Evolutionary conservation across 2,113 vertebrate species (phyloP).

Genomic region (Irena cyanogastra): DNA sequence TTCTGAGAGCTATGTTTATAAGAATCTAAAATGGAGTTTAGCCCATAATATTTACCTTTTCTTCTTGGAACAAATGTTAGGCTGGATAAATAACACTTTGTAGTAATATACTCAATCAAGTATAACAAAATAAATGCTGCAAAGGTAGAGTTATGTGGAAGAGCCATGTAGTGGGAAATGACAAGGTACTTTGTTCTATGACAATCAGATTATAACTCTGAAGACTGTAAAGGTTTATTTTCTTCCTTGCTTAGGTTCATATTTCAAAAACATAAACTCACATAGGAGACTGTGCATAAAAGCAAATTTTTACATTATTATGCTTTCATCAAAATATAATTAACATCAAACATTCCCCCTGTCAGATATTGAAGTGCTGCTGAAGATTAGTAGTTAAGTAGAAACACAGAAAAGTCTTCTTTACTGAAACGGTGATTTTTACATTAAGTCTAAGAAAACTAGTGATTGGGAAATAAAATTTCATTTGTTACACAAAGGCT

Average conservation of each 20-base stretch:
- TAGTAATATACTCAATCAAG: not conserved
- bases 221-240: not conserved
- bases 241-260: not conserved
- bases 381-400: slow-evolving; percentile 25
- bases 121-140: not conserved
- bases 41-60: not conserved
- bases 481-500: not conserved
- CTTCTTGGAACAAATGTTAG: not conserved
- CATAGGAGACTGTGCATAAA: slow-evolving; percentile 27
- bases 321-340: slow-evolving; percentile 61
- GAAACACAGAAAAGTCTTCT: not conserved
- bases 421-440: not conserved
- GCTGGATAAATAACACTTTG: not conserved
- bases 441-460: not conserved
- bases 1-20: not conserved
- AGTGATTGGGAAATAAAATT: not conserved
- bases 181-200: slow-evolving; percentile 15
- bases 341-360: slow-evolving; percentile 37
- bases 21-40: not conserved
- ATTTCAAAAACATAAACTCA: slow-evolving; percentile 39
- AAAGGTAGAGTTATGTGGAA: not conserved
- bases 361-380: slow-evolving; percentile 19
- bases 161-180: not conserved
- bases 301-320: slow-evolving; percentile 27
- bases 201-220: slow-evolving; percentile 34